Percentiles rank a stretch among this genome's conserved stretches.
Evolutionary conservation across 1,140 invertebrate species (phyloP).

Genomic region (Bombus sylvicola): DNA sequence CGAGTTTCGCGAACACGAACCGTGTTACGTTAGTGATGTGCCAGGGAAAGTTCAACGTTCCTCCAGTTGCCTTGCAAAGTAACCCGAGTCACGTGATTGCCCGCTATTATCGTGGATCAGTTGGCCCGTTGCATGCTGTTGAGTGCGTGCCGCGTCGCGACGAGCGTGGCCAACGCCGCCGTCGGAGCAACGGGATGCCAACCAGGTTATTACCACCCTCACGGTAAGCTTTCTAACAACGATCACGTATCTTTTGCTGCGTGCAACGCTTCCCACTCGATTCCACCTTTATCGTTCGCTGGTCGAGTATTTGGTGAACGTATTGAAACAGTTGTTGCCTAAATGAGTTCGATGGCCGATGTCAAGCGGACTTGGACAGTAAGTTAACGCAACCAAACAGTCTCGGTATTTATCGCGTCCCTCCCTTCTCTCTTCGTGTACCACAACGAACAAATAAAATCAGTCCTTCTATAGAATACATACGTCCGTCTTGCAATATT

Average conservation of each 20-base stretch:
- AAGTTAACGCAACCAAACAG: background rate
- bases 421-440: background rate
- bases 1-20: background rate
- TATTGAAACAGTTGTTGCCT: accelerated
- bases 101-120: conserved; percentile 32
- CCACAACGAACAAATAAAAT: background rate
- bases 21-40: conserved; percentile 57
- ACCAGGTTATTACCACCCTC: conserved; percentile 47
- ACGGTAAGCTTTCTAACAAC: conserved; percentile 65
- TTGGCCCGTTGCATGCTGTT: conserved; percentile 48
- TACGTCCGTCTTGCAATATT: background rate
- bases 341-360: background rate
- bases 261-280: background rate
- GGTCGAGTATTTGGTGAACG: background rate
- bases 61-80: conserved; percentile 33
- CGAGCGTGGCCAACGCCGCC: conserved; percentile 56
- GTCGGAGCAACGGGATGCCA: conserved; percentile 31
- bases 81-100: conserved; percentile 49
- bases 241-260: no score
- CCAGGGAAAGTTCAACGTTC: conserved; percentile 44
- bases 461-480: no score
- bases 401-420: no score
- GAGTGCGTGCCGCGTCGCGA: conserved; percentile 50
- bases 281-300: accelerated
- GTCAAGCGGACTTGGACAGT: no score